Conservation (phyloP, 2,797 vertebrate genomes). For the Cottoperca gobio region DNA sequence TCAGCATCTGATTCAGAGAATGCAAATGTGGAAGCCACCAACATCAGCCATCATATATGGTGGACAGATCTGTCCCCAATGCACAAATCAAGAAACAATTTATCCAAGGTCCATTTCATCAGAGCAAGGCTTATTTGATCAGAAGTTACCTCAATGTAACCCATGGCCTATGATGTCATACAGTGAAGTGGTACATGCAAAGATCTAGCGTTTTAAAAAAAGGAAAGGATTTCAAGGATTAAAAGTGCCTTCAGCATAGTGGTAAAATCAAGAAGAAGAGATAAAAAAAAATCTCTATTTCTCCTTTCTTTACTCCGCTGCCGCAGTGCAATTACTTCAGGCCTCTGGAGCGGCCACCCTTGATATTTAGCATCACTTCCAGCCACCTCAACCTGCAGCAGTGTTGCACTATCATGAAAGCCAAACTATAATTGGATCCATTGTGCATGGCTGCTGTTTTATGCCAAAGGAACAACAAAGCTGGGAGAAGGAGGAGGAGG, state of each 20-base stretch:
- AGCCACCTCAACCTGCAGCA: constrained; percentile 54
- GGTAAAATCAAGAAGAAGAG: constrained; percentile 18
- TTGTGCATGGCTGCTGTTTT: constrained; percentile 43
- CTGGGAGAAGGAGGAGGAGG: constrained; percentile 16
- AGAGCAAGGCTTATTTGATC: constrained; percentile 18
- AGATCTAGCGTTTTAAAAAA: constrained; percentile 11
- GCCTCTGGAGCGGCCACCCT: constrained; percentile 55
- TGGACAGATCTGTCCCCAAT: constrained; percentile 12
- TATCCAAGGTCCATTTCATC: constrained; percentile 26
- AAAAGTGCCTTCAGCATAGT: neutral
- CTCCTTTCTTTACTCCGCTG: constrained; percentile 35
- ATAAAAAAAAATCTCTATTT: constrained; percentile 14
- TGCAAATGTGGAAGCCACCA: constrained; percentile 52
- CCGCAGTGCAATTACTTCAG: constrained; percentile 69
- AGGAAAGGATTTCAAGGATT: constrained; percentile 30
- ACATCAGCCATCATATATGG: neutral
- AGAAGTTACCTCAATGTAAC: constrained; percentile 24
- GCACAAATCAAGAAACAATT: constrained; percentile 21
- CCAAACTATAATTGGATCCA: constrained; percentile 63
- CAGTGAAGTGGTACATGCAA: constrained; percentile 45
- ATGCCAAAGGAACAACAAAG: constrained; percentile 44
- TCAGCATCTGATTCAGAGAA: constrained; percentile 37
- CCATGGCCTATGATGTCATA: constrained; percentile 16
- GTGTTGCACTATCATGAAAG: constrained; percentile 50
- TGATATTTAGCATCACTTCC: constrained; percentile 68